These are phyloP conservation scores for Meghimatium bilineatum DNA, from an alignment of 2,888 invertebrate genomes.

Conservation along the genomic window DNA sequence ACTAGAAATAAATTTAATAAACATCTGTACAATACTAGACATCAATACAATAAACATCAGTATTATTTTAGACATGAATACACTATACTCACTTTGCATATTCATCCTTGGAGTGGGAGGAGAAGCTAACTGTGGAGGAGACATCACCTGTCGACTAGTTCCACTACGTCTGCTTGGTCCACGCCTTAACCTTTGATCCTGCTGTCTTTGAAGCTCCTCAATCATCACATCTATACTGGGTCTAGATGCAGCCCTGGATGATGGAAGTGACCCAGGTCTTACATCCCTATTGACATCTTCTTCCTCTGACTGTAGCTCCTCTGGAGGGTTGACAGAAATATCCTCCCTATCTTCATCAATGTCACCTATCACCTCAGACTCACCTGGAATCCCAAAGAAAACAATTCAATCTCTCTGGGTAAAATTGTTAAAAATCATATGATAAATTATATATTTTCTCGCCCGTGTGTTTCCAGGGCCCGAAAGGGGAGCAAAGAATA, in stretches of 20 bases:
- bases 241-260: conserved; percentile 43
- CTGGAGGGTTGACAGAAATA: not conserved
- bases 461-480: too few relatives aligned
- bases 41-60: too few relatives aligned
- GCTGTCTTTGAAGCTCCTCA: conserved; percentile 83
- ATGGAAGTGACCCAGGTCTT: conserved; percentile 16
- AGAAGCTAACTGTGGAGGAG: conserved; percentile 43
- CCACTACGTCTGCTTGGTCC: conserved; percentile 1
- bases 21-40: too few relatives aligned
- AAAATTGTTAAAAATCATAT: too few relatives aligned
- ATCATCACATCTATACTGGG: conserved; percentile 85
- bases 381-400: conserved; percentile 43
- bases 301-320: conserved; percentile 27
- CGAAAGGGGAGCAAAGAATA: too few relatives aligned
- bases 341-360: conserved; percentile 13
- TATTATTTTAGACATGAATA: not conserved
- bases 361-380: conserved; percentile 56
- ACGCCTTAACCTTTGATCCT: conserved; percentile 62
- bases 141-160: conserved; percentile 19
- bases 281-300: conserved; percentile 37
- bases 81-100: conserved; percentile 34
- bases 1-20: too few relatives aligned
- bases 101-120: conserved; percentile 35
- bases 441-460: too few relatives aligned
- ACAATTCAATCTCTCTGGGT: not conserved